Base-by-base conservation (phyloP, 1,140 invertebrate genomes). In the Ephestia elutella region DNA sequence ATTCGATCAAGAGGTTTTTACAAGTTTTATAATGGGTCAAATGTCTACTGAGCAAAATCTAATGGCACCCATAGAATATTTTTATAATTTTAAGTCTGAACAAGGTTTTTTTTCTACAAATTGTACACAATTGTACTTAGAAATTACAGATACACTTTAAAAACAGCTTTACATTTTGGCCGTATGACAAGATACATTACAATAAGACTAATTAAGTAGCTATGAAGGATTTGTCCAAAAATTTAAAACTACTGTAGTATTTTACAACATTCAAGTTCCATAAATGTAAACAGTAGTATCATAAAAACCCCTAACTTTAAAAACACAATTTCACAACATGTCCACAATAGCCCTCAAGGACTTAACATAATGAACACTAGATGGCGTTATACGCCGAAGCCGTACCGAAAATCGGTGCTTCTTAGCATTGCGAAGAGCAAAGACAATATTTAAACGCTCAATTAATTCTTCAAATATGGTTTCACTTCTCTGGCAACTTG, bases 401-500 rank as follows among this genome's bases (percentile, higher is more conserved):
- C 54, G 56, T 30, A 60, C 44, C 19, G 50, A 63, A 68, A 68
- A 66, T 63, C 3, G 49, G 18, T 25, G 50, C 66, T 66, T 60
- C 44, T 60, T 51, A 57, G 38, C 38, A 44, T 15, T n/a, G 13
- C 38, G n/a, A 25, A 25, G 15, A 3, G 38, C 38, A 44, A 44
- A 15, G 5, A 13, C 38, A 44, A 44, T 15, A 44, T 17, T 44
- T 44, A 10, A 44, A 44, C 15, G 13, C 19, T 53, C 63, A 58
- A 58, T 50, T 49, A 50, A 28, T 50, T 56, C 48, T 65, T 66
- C 59, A 35, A 32, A 35, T 18, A 49, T 49, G 2, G 2, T 25
- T 77, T 87, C 90, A 91, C 83, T 91, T 89, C 60, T 90, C 89
- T 18, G 91, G 91, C 56, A 92, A 66, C 74, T 91, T 89, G 53